Conservation (phyloP, 2,888 invertebrate genomes). For the Agrilus biguttatus region DNA sequence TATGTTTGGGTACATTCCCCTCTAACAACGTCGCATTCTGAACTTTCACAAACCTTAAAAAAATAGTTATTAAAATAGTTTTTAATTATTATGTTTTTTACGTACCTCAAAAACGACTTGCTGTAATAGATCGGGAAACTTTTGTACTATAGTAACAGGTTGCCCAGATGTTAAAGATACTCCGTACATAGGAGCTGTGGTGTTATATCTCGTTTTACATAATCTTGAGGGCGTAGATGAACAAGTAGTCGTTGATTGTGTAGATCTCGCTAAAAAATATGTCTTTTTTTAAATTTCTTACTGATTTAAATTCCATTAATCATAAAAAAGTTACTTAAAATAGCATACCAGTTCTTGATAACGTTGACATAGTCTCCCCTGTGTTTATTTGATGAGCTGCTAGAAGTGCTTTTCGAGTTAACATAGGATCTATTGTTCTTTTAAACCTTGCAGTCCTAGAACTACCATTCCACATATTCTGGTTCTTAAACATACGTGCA, state of each 20-base stretch:
- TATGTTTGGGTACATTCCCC: slow-evolving; percentile 87
- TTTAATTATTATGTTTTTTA: slow-evolving; percentile 16
- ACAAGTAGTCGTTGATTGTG: slow-evolving; percentile 25
- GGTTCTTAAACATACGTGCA: slow-evolving; percentile 49
- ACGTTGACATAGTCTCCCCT: slow-evolving; percentile 18
- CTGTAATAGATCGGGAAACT: slow-evolving; percentile 82
- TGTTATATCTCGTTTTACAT: slow-evolving; percentile 81
- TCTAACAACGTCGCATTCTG: slow-evolving; percentile 76
- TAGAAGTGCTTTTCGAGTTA: slow-evolving; percentile 57
- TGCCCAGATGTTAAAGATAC: slow-evolving; percentile 84
- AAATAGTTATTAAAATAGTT: slow-evolving; percentile 3
- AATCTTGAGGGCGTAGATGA: slow-evolving; percentile 57
- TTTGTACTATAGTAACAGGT: slow-evolving; percentile 86
- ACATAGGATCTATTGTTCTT: slow-evolving; percentile 53
- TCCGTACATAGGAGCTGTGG: slow-evolving; percentile 91
- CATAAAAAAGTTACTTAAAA: not conserved
- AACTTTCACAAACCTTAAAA: slow-evolving; percentile 52
- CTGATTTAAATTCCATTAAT: no score
- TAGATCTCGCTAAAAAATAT: slow-evolving; percentile 6
- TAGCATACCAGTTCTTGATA: slow-evolving; percentile 33
- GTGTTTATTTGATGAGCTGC: slow-evolving; percentile 41
- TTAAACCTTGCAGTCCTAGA: slow-evolving; percentile 52
- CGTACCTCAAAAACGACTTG: slow-evolving; percentile 88
- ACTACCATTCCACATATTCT: slow-evolving; percentile 51
- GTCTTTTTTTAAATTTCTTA: no score